phyloP scores from a whole-genome alignment of 53 echinoderm and acorn worm species.

The Holothuria leucospilota region DNA sequence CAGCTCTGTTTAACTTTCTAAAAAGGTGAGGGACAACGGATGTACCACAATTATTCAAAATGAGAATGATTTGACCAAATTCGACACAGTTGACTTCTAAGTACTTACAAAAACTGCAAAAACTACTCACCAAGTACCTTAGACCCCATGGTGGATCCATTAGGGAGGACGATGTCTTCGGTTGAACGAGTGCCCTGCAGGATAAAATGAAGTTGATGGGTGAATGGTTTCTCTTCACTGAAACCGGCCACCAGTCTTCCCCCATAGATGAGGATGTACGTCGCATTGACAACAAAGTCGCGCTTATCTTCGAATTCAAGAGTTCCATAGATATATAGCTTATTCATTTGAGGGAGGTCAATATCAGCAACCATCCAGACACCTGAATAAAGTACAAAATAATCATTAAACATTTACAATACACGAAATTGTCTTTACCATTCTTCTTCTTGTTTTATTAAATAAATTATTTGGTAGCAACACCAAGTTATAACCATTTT shows the following conservation, averaged over 20 bases:
- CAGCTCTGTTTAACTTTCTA: too few relatives aligned
- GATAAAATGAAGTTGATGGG: constrained; percentile 74
- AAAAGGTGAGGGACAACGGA: too few relatives aligned
- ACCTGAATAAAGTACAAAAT: constrained; percentile 39
- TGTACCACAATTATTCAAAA: too few relatives aligned
- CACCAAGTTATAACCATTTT: too few relatives aligned
- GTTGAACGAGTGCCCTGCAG: constrained; percentile 84
- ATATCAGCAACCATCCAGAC: constrained; percentile 86
- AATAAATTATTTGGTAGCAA: too few relatives aligned
- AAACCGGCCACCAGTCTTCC: constrained; percentile 81
- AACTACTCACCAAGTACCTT: constrained; percentile 81
- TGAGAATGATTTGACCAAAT: too few relatives aligned
- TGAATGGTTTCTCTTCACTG: constrained; percentile 80
- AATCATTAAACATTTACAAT: too few relatives aligned
- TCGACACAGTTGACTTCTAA: too few relatives aligned
- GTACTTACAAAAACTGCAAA: too few relatives aligned
- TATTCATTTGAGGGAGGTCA: constrained; percentile 82
- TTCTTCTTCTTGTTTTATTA: too few relatives aligned
- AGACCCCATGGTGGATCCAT: constrained; percentile 84
- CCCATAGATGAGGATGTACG: constrained; percentile 95
- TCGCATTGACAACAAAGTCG: constrained; percentile 74
- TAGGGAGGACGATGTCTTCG: constrained; percentile 80
- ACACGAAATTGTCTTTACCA: too few relatives aligned
- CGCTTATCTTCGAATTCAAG: constrained; percentile 80
- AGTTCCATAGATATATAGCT: constrained; percentile 88